Evolutionary conservation across 2,888 invertebrate species (phyloP).

Genomic region (Oithona nana): DNA sequence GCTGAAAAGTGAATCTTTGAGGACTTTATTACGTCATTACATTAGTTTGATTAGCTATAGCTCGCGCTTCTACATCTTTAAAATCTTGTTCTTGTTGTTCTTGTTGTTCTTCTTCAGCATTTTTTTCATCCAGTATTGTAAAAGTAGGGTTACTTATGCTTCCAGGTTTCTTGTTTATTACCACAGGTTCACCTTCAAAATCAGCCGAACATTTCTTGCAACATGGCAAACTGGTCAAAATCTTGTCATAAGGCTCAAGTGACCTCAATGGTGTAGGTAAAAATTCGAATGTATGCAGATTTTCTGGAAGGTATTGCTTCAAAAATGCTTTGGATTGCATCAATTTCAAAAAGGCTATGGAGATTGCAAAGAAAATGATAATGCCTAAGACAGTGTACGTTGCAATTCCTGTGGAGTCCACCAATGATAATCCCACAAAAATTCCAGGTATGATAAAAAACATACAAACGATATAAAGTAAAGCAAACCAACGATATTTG

Average conservation of each 20-base stretch:
- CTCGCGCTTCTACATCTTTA: too few species aligned
- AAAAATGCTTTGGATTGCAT: constrained; percentile 25
- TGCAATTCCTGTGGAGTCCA: constrained; percentile 21
- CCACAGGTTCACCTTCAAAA: too few species aligned
- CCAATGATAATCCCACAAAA: constrained; percentile 27
- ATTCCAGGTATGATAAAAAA: constrained; percentile 26
- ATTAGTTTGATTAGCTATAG: too few species aligned
- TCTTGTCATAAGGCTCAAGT: constrained; percentile 29
- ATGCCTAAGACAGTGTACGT: constrained; percentile 26
- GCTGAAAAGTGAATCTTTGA: too few species aligned
- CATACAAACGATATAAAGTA: constrained; percentile 30
- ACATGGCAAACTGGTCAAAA: too few species aligned
- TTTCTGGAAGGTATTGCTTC: constrained; percentile 23
- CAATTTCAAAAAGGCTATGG: constrained; percentile 25
- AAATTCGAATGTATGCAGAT: constrained; percentile 28
- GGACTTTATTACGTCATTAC: too few species aligned
- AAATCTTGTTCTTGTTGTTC: too few species aligned
- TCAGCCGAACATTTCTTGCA: too few species aligned
- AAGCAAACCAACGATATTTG: constrained; percentile 34
- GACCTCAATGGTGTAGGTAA: constrained; percentile 29
- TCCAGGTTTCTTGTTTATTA: too few species aligned
- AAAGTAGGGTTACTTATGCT: too few species aligned
- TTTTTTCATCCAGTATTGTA: too few species aligned
- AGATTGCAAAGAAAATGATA: constrained; percentile 23
- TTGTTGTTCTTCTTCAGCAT: too few species aligned